These are phyloP conservation scores for Thereva unica DNA, from an alignment of 2,888 invertebrate genomes.

Conservation along the genomic window DNA sequence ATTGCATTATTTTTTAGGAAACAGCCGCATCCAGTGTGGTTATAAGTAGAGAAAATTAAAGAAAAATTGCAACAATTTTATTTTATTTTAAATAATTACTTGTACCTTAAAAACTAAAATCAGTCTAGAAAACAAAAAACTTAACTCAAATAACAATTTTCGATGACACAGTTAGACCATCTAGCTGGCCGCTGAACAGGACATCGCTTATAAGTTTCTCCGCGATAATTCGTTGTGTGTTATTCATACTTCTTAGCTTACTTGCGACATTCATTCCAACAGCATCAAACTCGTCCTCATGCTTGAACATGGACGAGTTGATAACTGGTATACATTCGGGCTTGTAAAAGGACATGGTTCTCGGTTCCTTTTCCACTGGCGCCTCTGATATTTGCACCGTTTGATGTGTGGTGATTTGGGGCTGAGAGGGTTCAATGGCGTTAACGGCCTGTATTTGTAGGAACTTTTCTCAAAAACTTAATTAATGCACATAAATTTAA, in stretches of 20 bases:
- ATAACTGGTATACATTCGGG: slow-evolving; percentile 27
- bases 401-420: neutral
- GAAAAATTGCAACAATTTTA: neutral
- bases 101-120: neutral
- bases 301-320: slow-evolving; percentile 15
- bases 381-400: neutral
- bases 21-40: no score
- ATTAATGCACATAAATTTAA: neutral
- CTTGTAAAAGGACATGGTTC: slow-evolving; percentile 18
- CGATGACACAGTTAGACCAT: slow-evolving; percentile 53
- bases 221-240: slow-evolving; percentile 55
- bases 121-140: neutral
- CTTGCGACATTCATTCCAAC: slow-evolving; percentile 56
- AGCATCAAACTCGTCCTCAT: slow-evolving; percentile 55
- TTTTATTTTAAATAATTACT: neutral
- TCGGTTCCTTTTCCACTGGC: slow-evolving; percentile 19
- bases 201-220: slow-evolving; percentile 57
- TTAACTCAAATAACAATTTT: slow-evolving; percentile 42
- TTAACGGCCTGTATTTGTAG: slow-evolving; percentile 14
- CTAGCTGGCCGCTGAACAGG: slow-evolving; percentile 55
- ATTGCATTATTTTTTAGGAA: no score
- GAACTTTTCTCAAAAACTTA: neutral
- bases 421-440: neutral
- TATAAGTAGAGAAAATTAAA: neutral
- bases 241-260: slow-evolving; percentile 53